Evolutionary conservation across 1,140 invertebrate species (phyloP).

Genomic region (Drosophila subpulchrella): DNA sequence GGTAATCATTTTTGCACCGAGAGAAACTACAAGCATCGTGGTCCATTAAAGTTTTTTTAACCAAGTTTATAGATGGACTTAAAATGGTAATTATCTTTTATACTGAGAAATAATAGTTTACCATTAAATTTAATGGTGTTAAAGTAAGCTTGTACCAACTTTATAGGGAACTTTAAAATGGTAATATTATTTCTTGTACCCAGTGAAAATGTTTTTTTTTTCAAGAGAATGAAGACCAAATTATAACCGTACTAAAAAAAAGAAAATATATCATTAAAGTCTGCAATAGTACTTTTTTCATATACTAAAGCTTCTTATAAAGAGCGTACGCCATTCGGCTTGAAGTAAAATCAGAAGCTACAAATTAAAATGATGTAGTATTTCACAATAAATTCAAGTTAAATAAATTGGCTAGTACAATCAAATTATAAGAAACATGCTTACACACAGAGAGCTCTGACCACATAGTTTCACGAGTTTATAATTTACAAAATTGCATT

Average conservation of each 20-base stretch:
- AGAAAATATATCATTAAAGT: neutral
- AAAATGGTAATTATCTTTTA: neutral
- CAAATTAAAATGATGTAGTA: neutral
- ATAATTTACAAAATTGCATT: slow-evolving; percentile 59
- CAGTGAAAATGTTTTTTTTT: neutral
- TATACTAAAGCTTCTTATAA: neutral
- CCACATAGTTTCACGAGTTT: slow-evolving; percentile 39
- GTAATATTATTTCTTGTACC: neutral
- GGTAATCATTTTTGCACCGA: neutral
- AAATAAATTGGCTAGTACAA: slow-evolving; percentile 6
- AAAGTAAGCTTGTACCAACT: neutral
- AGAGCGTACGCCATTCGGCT: neutral
- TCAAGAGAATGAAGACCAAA: neutral
- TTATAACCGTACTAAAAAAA: neutral
- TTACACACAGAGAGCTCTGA: slow-evolving; percentile 2
- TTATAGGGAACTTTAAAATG: neutral
- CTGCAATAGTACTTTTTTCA: too few relatives aligned
- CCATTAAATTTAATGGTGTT: neutral
- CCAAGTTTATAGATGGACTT: neutral
- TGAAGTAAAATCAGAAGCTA: neutral
- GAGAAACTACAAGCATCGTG: neutral
- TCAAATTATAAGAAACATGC: slow-evolving; percentile 22
- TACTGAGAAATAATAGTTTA: neutral
- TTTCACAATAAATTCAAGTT: neutral
- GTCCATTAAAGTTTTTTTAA: neutral